phyloP scores from a whole-genome alignment of 2,113 vertebrate genomes.

The Eurypyga helias region DNA sequence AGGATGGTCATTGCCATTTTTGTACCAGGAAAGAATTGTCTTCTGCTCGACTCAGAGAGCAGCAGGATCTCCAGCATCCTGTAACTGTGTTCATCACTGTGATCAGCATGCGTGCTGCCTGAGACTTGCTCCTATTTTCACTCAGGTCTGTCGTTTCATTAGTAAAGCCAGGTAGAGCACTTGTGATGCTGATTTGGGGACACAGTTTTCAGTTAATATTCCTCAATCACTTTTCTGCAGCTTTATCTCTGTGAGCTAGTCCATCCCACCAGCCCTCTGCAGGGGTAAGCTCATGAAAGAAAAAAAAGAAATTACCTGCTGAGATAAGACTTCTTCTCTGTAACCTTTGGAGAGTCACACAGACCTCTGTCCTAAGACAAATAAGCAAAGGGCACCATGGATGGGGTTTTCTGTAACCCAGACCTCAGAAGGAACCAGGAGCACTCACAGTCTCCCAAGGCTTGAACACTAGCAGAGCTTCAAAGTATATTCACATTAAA shows the following conservation, averaged over 20 bases:
- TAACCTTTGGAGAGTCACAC: neutral
- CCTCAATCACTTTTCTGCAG: neutral
- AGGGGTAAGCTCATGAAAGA: neutral
- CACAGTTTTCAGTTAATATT: neutral
- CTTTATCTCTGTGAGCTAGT: neutral
- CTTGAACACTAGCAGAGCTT: neutral
- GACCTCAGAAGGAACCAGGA: neutral
- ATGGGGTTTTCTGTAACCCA: neutral
- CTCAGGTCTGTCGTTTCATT: neutral
- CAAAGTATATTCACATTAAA: neutral
- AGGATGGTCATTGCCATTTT: neutral
- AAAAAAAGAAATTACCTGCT: neutral
- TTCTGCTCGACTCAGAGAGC: neutral
- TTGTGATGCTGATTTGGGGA: neutral
- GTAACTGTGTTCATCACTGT: neutral
- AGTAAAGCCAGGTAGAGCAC: neutral
- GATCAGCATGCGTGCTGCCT: neutral
- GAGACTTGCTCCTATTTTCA: neutral
- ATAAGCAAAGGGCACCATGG: neutral
- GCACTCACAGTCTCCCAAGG: neutral
- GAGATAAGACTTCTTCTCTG: neutral
- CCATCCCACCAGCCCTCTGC: neutral
- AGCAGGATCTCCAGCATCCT: neutral
- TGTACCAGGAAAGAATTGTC: neutral
- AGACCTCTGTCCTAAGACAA: neutral